Evolutionary conservation across 2,797 vertebrate species (phyloP).

Genomic region (Saxicola maurus): DNA sequence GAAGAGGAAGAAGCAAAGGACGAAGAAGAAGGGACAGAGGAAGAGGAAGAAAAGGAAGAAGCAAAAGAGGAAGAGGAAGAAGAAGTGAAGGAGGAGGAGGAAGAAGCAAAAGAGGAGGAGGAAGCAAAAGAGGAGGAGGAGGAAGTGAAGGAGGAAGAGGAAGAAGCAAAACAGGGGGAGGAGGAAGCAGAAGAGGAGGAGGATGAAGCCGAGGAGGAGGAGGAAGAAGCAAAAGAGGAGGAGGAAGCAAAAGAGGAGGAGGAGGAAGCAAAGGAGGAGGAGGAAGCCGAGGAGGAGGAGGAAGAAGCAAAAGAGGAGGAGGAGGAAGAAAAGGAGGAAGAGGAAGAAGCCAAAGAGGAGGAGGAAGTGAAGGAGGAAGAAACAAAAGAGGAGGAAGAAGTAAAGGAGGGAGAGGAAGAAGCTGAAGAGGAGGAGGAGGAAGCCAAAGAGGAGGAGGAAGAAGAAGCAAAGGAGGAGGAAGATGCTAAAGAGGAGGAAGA

Average conservation of each 20-base stretch:
- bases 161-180: background rate
- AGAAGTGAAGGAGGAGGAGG: background rate
- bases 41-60: rapidly evolving
- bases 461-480: background rate
- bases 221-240: background rate
- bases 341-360: background rate
- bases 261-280: rapidly evolving
- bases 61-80: background rate
- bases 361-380: background rate
- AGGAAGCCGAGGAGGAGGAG: too few relatives aligned
- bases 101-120: background rate
- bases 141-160: background rate
- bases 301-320: background rate
- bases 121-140: background rate
- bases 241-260: background rate
- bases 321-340: background rate
- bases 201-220: background rate
- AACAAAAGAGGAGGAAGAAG: background rate
- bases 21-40: rapidly evolving
- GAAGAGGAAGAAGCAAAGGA: background rate
- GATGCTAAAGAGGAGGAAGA: too few relatives aligned
- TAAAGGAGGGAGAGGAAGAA: rapidly evolving
- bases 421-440: background rate
- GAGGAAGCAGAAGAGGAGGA: background rate
- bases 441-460: rapidly evolving